Evolutionary conservation across 2,888 invertebrate species (phyloP), one percentile per base, ranked within the genome.

Genomic region (Mylabris sibirica): DNA sequence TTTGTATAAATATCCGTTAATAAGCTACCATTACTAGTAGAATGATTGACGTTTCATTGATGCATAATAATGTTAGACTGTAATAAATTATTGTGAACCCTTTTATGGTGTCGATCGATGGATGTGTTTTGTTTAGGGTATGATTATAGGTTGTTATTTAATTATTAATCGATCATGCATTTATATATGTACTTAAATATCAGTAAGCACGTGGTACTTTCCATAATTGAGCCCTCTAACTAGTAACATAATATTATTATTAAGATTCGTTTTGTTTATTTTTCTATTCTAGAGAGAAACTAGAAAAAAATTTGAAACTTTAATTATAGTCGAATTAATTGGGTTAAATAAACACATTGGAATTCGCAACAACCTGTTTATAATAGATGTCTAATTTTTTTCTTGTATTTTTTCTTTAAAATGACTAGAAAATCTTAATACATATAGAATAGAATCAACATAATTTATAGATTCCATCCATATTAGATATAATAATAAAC

Each of bases 101-200:
- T 20, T 49, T 20, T 44, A 44, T 44, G 41, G 41, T 44, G 41
- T 41, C 14, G 4, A n/a, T 41, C 11, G 4, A 14, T 11, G 41
- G 3, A 17, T 44, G n/a, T n/a, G 11, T 14, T 14, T 41, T 44
- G 41, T 44, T 44, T 20, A 49, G 49, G 49, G 49, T 20, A 49
- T 49, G 20, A 49, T 49, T 49, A 49, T 49, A 49, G 17, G 44
- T 20, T 20, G 44, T 17, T 20, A 8, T 49, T 49, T 20, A 20
- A 49, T 49, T 49, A 49, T 49, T 49, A 49, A 49, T 49, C 49
- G 49, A 49, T 49, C 49, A 49, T 49, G 9, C 8, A 30, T 30
- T 4, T 8, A 8, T 30, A 30, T 30, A 30, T n/a, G n/a, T n/a
- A n/a, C n/a, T n/a, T n/a, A n/a, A n/a, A n/a, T 44, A 44, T 44